Base-by-base conservation (phyloP, 2,888 invertebrate species). In the Cylindroiulus punctatus region DNA sequence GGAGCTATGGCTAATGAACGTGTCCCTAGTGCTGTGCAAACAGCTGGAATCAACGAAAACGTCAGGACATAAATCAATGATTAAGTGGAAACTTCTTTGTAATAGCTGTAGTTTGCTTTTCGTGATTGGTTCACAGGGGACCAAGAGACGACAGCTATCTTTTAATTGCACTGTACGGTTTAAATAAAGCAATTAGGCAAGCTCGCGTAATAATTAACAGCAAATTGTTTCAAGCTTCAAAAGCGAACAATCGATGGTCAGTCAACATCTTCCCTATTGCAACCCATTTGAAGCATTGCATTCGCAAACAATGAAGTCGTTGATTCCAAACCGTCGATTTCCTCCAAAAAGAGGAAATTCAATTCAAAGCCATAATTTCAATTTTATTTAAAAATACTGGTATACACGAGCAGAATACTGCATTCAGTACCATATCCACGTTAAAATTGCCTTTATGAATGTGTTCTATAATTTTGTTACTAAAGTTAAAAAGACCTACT, bases 121-220 rank as follows among this genome's bases (percentile, higher is more conserved):
- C 76, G 30, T 76, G 76, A 76, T 76, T 76, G 76, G 26, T 76
- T 76, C 76, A 26, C 76, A 30, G 10, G 26, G 76, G 76, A 30
- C 76, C 76, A 76, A 14, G 76, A 17, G 14, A 26, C 17, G 76
- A 30, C 76, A 76, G 76, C 76, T 76, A 30, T 30, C 76, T 76
- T 30, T 76, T 76, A 76, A 76, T 76, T 76, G 76, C 76, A 1
- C 76, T 76, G 26, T 76, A 76, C 30, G 76, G 30, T 76, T 76
- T 76, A 76, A 76, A 76, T 76, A 76, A 76, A 30, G 26, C 76
- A 76, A 76, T 76, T 76, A 76, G 76, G 76, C 26, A 76, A 65
- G 12, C 30, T 76, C 76, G 30, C 14, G 12, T 30, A 30, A 30
- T 76, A 76, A 76, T 30, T 76, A 76, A 76, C 30, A 8, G 76